Evolutionary conservation across 2,888 invertebrate genomes (phyloP).

Genomic region (Leptopilina drosophilae): DNA sequence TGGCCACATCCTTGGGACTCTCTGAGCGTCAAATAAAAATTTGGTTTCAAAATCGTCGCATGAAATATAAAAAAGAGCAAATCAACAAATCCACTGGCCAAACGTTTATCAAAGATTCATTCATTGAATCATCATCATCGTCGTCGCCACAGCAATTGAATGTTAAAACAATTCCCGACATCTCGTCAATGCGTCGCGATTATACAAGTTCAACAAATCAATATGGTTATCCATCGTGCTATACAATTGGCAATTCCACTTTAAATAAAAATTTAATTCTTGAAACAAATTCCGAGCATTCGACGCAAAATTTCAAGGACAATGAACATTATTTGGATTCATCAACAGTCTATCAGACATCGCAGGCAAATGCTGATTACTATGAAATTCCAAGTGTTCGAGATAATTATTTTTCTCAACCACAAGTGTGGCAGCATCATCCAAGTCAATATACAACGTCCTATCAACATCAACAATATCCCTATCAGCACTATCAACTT

Average conservation of each 20-base stretch:
- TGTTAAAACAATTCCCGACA: background rate
- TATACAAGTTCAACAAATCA: conserved; percentile 1
- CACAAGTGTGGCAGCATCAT: conserved; percentile 14
- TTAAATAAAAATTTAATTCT: background rate
- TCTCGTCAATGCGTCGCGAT: background rate
- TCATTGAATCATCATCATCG: background rate
- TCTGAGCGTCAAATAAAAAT: conserved; percentile 98
- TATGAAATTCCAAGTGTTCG: background rate
- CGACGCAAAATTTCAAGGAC: background rate
- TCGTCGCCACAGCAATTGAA: background rate
- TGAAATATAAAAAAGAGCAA: conserved; percentile 97
- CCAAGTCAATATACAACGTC: background rate
- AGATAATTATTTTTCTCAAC: conserved; percentile 15
- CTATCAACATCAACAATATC: background rate
- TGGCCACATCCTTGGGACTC: conserved; percentile 95
- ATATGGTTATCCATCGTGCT: background rate
- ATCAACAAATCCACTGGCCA: conserved; percentile 81
- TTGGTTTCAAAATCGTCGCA: conserved; percentile 98
- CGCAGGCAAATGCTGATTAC: background rate
- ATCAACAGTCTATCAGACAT: background rate
- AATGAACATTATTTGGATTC: background rate
- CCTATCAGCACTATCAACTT: background rate
- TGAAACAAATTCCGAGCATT: background rate
- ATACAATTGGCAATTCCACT: background rate
- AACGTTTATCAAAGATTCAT: background rate